Conservation (phyloP, 92 coral and sea anemone genomes). For the Zoanthus sansibaricus region DNA sequence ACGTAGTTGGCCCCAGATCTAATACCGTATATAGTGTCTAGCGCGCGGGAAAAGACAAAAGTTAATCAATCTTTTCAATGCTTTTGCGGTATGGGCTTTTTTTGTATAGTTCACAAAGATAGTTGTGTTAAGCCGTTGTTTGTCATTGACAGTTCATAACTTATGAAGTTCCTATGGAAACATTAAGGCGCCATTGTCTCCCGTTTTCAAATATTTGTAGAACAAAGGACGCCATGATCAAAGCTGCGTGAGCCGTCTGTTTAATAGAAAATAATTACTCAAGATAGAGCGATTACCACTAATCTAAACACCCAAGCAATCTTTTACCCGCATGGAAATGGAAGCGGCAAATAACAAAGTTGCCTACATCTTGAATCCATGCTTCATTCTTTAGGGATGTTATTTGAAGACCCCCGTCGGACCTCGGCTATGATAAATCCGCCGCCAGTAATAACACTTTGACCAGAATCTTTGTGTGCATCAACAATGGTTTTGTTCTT, state of each 20-base stretch:
- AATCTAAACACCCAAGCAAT: neutral
- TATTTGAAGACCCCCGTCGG: neutral
- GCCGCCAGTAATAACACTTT: neutral
- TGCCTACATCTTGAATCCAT: neutral
- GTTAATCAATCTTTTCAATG: neutral
- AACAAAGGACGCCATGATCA: conserved; percentile 48
- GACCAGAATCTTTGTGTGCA: neutral
- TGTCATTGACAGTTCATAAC: conserved; percentile 17
- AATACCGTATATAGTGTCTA: neutral
- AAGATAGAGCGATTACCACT: conserved; percentile 35
- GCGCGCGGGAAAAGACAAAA: neutral
- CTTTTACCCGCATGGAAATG: neutral
- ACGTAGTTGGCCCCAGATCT: conserved; percentile 17
- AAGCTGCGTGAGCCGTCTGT: conserved; percentile 10
- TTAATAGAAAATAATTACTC: conserved; percentile 13
- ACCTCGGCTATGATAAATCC: neutral
- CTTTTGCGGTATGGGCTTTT: neutral
- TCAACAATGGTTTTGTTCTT: neutral
- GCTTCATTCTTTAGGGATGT: neutral
- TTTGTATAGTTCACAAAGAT: too few species aligned
- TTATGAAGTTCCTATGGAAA: conserved; percentile 50
- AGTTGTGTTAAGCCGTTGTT: neutral
- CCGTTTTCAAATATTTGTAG: conserved; percentile 8
- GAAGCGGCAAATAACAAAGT: neutral
- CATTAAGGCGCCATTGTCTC: conserved; percentile 20